These are phyloP conservation scores for Eretmocerus hayati DNA, from an alignment of 2,888 invertebrate genomes.

Conservation along the genomic window DNA sequence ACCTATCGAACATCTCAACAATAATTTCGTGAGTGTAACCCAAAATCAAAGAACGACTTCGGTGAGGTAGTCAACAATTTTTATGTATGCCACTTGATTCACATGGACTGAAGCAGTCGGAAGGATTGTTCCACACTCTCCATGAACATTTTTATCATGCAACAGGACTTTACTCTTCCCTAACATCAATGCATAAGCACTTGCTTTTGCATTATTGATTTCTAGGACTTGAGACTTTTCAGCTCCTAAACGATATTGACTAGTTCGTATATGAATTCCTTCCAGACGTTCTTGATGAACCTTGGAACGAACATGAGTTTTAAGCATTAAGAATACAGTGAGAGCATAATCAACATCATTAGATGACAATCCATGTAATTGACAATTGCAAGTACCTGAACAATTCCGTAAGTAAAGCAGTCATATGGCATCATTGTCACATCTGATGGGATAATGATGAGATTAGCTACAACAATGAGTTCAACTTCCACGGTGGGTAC, in stretches of 20 bases:
- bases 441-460: constrained; percentile 85
- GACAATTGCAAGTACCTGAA: constrained; percentile 69
- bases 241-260: constrained; percentile 67
- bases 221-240: constrained; percentile 51
- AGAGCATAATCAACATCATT: no score
- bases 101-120: constrained; percentile 65
- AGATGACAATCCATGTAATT: constrained; percentile 72
- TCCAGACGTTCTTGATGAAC: constrained; percentile 59
- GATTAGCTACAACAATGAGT: constrained; percentile 86
- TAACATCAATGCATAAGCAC: constrained; percentile 49
- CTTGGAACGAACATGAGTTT: constrained; percentile 42
- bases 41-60: constrained; percentile 67
- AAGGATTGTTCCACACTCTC: constrained; percentile 51
- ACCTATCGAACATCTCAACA: constrained; percentile 59
- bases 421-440: constrained; percentile 76
- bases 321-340: no score
- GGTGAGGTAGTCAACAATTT: constrained; percentile 63
- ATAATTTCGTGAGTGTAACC: constrained; percentile 64
- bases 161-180: constrained; percentile 57
- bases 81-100: constrained; percentile 60
- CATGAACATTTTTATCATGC: constrained; percentile 58
- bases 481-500: constrained; percentile 59
- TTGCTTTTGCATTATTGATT: constrained; percentile 36
- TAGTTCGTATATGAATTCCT: constrained; percentile 61
- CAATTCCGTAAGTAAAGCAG: constrained; percentile 63